Conservation (phyloP, 2,888 invertebrate species). For the Pecten maximus region DNA sequence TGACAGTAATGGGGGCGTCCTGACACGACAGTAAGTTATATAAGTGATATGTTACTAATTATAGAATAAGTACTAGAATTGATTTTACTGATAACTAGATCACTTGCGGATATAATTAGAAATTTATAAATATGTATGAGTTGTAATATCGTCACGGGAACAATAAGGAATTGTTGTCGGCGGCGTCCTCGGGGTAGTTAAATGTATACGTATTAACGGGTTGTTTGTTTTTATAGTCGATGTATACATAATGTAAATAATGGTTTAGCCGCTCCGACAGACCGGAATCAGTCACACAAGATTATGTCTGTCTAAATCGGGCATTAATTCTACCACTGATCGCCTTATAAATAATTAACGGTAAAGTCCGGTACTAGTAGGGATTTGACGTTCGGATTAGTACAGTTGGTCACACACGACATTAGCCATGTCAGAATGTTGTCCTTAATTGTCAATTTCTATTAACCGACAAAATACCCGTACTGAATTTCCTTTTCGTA, state of each 20-base stretch:
- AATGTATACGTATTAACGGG: neutral
- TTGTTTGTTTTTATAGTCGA: neutral
- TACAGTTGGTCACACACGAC: neutral
- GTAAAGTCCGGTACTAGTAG: neutral
- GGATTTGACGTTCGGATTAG: neutral
- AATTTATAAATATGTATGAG: too few species aligned
- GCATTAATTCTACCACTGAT: neutral
- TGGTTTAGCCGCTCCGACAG: neutral
- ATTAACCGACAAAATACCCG: neutral
- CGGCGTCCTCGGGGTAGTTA: neutral
- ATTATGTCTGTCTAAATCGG: neutral
- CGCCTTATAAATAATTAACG: neutral
- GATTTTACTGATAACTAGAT: too few species aligned
- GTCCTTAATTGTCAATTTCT: neutral
- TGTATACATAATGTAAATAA: neutral
- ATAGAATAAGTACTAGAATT: too few species aligned
- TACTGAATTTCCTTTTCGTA: neutral
- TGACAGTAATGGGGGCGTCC: too few species aligned
- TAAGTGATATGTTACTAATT: too few species aligned
- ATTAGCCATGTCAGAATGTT: neutral
- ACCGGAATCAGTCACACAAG: neutral
- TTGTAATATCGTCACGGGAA: too few species aligned
- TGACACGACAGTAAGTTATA: too few species aligned
- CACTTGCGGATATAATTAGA: too few species aligned
- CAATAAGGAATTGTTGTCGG: too few species aligned